A percentile compares a stretch with the other conserved stretches of the same genome.
These are phyloP conservation scores for Parelbella ahira DNA, from an alignment of 2,888 invertebrate species.

Conservation along the genomic window DNA sequence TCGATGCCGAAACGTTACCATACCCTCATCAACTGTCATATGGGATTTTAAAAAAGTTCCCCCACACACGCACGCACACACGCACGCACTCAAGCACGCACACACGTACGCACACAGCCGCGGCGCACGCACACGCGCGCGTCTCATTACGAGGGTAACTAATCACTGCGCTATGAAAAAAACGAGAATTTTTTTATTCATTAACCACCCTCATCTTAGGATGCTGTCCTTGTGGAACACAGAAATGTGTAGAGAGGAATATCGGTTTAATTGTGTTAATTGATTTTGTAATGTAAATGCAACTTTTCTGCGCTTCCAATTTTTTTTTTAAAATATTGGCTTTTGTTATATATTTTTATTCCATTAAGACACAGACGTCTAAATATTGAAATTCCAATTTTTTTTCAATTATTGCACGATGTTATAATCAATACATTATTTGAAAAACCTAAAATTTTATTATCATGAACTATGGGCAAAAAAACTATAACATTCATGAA, in stretches of 20 bases:
- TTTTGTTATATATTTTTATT: too few relatives aligned
- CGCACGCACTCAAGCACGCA: conserved; percentile 22
- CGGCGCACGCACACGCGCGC: conserved; percentile 55
- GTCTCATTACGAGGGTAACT: conserved; percentile 79
- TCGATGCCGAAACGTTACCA: conserved; percentile 53
- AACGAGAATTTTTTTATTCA: conserved; percentile 77
- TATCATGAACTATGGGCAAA: too few relatives aligned
- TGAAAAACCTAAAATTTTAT: too few relatives aligned
- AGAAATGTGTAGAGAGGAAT: conserved; percentile 39
- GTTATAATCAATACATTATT: too few relatives aligned
- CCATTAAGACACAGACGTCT: too few relatives aligned
- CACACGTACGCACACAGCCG: too few relatives aligned
- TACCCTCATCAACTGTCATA: conserved; percentile 71
- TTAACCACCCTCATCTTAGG: conserved; percentile 77
- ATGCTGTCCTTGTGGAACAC: conserved; percentile 52
- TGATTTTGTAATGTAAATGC: too few relatives aligned
- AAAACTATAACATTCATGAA: too few relatives aligned
- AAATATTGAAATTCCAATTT: too few relatives aligned
- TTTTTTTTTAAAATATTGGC: too few relatives aligned
- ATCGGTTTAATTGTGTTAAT: neutral
- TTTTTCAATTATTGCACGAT: too few relatives aligned
- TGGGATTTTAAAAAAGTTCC: conserved; percentile 55
- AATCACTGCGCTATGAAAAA: conserved; percentile 78
- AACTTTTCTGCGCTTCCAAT: too few relatives aligned
- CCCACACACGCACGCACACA: conserved; percentile 36